These are phyloP conservation scores for Aramus guarauna DNA, from an alignment of 2,113 vertebrate species.

Conservation along the genomic window DNA sequence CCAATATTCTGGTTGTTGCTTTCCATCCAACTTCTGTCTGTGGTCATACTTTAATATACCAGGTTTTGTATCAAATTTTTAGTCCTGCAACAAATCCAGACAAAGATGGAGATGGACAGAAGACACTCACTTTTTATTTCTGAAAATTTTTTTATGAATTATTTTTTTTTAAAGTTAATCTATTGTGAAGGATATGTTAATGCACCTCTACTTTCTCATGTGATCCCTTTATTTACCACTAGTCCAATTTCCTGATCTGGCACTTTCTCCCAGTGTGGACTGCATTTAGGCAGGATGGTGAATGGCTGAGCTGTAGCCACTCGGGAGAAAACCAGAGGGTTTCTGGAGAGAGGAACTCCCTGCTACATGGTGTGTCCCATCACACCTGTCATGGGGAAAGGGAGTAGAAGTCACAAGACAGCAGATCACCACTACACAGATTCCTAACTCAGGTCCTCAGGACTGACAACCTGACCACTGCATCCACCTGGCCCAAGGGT, in stretches of 20 bases:
- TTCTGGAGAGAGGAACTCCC: neutral
- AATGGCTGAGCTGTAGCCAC: neutral
- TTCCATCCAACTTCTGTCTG: neutral
- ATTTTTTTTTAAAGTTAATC: neutral
- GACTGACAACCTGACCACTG: neutral
- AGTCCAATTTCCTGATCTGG: neutral
- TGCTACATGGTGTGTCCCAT: neutral
- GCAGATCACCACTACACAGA: neutral
- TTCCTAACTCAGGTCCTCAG: neutral
- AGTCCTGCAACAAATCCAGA: neutral
- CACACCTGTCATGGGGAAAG: neutral
- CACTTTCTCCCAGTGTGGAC: neutral
- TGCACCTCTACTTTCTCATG: neutral
- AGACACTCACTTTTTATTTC: neutral
- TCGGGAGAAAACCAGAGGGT: neutral
- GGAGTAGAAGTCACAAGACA: neutral
- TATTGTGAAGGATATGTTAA: neutral
- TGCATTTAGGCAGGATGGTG: neutral
- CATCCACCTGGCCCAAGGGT: neutral
- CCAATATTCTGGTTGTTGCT: neutral
- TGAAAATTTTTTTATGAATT: neutral
- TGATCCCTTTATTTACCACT: neutral
- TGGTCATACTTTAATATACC: neutral
- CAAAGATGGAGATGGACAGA: neutral
- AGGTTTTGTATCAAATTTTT: neutral